phyloP scores from a whole-genome alignment of 1,140 invertebrate species.

The Aphelenchoides avenae region DNA sequence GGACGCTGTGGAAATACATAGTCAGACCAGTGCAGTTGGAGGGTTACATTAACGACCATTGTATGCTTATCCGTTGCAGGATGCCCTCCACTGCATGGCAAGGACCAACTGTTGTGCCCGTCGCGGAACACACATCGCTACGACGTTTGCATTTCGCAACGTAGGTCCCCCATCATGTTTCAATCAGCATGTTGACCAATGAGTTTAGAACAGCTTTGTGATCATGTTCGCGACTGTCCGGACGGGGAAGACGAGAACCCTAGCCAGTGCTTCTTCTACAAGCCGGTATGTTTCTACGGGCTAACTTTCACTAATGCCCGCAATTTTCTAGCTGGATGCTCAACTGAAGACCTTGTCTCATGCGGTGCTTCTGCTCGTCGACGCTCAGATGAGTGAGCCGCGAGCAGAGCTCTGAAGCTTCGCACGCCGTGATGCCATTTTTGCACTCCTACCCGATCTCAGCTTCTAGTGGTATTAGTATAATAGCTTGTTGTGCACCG shows the following conservation, averaged over 20 bases:
- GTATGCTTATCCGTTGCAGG: conserved; percentile 22
- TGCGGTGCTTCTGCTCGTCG: conserved; percentile 41
- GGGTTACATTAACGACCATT: background rate
- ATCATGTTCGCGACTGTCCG: conserved; percentile 59
- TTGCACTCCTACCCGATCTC: no score
- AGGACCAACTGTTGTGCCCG: conserved; percentile 47
- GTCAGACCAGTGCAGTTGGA: background rate
- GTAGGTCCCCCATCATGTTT: no score
- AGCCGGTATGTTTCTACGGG: conserved; percentile 33
- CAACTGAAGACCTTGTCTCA: conserved; percentile 46
- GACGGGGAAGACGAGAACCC: conserved; percentile 60
- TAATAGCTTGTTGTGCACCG: no score
- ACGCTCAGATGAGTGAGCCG: conserved; percentile 45
- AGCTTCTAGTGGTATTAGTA: no score
- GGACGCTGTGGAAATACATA: no score
- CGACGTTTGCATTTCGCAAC: conserved; percentile 59
- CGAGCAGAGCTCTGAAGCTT: no score
- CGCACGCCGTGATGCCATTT: no score
- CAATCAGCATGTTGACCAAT: no score
- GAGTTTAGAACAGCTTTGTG: conserved; percentile 59
- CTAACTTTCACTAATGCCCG: background rate
- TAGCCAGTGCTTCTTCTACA: conserved; percentile 58
- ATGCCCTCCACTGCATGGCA: conserved; percentile 44
- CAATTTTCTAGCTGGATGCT: conserved; percentile 38
- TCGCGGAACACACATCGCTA: conserved; percentile 39